Base-by-base conservation (phyloP, 23 tunicate species). In the Phallusia fumigata region DNA sequence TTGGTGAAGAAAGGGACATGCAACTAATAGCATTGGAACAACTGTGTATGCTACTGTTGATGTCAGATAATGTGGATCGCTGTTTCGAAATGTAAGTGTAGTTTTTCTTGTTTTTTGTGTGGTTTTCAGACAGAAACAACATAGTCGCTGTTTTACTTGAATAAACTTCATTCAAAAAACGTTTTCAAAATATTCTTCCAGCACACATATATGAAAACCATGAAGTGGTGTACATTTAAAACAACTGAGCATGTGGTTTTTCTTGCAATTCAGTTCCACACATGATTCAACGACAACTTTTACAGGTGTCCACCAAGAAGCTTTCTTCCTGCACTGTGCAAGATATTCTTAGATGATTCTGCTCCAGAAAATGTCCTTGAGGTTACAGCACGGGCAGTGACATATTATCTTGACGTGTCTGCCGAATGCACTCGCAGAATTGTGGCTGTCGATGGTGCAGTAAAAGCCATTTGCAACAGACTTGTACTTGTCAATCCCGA, bases 11-110 rank as follows among this genome's bases (percentile, higher is more conserved):
- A 49, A 52, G 98, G 33, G 98, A 94, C 64, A 94, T 94, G 98
- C 98, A 94, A 75, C 83, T 94, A 1, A 94, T 94, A 58, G 98
- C 98, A 28, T 65, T 94, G 35, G 98, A 94, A 53, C 98, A 94
- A 52, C 86, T 94, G 18, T 94, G 98, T 79, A 94, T 94, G 98
- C 81, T 94, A 21, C 85, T 94, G 44, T 90, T 94, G 15, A 94
- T 94, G 95, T 94, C 98, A 16, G 98, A 94, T 64, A 94, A 94
- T 86, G 98, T 94, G 75, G 98, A 94, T 65, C 84, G 98, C n/a
- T 94, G 98, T 79, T 94, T 94, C 89, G 98, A 94, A 94, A 79
- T 87, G 98, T 94, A 75, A 85, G 93, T 74, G 12, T 1, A 58
- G 47, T 40, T 40, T 5, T 3, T 10, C 47, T 40, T 40, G 47